Conservation (phyloP, 2,113 vertebrate species). For the Catharus minimus region DNA sequence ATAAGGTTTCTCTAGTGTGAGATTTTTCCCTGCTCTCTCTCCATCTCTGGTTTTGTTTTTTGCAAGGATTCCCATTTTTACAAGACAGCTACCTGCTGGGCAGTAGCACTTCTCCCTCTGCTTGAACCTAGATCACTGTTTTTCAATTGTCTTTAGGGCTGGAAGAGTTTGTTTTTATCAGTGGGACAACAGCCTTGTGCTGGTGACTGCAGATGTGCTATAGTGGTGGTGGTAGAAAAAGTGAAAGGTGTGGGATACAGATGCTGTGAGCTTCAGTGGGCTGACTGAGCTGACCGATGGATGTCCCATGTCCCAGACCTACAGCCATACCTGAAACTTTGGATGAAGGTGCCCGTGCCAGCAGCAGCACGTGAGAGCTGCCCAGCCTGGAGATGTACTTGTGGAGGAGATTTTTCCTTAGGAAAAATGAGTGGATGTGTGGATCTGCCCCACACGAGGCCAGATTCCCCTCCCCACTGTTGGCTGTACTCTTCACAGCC, state of each 20-base stretch:
- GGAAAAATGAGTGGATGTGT: neutral
- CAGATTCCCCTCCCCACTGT: neutral
- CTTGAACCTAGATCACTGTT: neutral
- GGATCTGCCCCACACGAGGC: neutral
- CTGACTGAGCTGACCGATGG: fast-evolving
- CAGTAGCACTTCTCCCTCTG: neutral
- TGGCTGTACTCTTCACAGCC: neutral
- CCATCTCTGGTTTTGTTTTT: neutral
- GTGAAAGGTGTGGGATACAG: fast-evolving
- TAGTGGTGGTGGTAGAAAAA: neutral
- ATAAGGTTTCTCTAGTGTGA: neutral
- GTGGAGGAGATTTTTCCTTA: neutral
- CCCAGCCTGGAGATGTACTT: neutral
- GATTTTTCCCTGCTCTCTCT: neutral
- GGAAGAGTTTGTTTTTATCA: neutral
- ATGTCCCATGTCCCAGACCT: neutral
- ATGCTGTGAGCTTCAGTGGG: neutral
- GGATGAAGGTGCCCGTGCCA: neutral
- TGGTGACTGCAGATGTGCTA: neutral
- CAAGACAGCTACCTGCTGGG: neutral
- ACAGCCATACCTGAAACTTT: neutral
- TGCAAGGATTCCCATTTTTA: neutral
- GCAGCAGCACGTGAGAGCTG: neutral
- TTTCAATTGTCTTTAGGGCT: neutral
- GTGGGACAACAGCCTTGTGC: neutral